These are phyloP conservation scores for Hippopotamyrus pictus DNA, from an alignment of 2,797 vertebrate species.

Conservation along the genomic window DNA sequence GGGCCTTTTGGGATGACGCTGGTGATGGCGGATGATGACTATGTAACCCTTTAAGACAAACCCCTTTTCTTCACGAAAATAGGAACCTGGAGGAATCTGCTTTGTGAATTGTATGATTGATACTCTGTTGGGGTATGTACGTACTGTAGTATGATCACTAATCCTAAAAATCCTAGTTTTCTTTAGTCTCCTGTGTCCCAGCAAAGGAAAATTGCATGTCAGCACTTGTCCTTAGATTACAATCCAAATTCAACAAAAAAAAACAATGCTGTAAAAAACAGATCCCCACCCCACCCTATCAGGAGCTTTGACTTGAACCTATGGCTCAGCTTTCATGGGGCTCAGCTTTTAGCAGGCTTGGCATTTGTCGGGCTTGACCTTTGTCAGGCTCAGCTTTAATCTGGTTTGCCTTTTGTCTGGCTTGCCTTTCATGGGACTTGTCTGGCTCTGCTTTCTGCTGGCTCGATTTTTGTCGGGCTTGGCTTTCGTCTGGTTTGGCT, in stretches of 20 bases:
- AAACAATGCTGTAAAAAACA: background rate
- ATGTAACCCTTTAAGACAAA: background rate
- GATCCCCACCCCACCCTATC: background rate
- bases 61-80: background rate
- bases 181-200: slow-evolving; percentile 10
- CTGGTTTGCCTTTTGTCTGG: background rate
- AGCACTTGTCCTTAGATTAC: background rate
- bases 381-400: background rate
- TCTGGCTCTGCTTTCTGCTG: background rate
- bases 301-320: background rate
- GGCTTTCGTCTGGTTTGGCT: background rate
- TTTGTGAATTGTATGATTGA: background rate
- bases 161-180: background rate
- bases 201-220: background rate
- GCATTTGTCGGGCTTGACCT: background rate
- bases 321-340: background rate
- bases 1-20: background rate
- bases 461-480: background rate
- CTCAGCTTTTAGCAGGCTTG: background rate
- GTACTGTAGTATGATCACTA: background rate
- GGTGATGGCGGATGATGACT: background rate
- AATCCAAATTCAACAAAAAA: background rate
- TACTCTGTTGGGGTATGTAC: background rate
- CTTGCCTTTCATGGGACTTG: background rate
- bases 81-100: background rate